phyloP scores from a whole-genome alignment of 1,140 invertebrate genomes.

The Eulimnadia texana region DNA sequence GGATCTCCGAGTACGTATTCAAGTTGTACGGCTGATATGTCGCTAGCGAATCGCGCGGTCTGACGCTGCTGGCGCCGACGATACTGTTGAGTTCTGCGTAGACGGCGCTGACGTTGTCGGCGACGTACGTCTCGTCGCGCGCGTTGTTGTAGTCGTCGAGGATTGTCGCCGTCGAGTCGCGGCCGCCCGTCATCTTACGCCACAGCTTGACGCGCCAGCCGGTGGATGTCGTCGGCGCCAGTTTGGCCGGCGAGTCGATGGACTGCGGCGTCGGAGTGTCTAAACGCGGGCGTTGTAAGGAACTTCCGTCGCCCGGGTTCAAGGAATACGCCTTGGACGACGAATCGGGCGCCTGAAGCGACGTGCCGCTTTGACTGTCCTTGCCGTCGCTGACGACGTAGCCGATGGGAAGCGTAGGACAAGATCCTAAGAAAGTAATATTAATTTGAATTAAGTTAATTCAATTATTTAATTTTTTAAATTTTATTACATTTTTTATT shows the following conservation, averaged over 20 bases:
- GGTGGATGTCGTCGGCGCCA: not conserved
- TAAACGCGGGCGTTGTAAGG: not conserved
- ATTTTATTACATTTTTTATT: too few relatives aligned
- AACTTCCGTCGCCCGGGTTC: not conserved
- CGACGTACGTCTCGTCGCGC: constrained; percentile 13
- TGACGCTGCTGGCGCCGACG: constrained; percentile 9
- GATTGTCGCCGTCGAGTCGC: not conserved
- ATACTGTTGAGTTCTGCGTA: constrained; percentile 24
- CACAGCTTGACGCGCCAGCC: constrained; percentile 13
- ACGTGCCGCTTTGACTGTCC: not conserved
- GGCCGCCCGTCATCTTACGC: constrained; percentile 7
- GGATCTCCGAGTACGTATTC: constrained; percentile 26
- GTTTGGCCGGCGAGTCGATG: not conserved
- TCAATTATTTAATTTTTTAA: not conserved
- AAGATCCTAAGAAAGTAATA: constrained; percentile 7
- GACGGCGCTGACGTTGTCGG: constrained; percentile 22
- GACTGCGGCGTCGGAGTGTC: constrained; percentile 3
- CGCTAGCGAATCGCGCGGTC: constrained; percentile 6
- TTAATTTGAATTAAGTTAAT: not conserved
- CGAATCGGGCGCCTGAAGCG: not conserved
- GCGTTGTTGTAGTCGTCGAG: constrained; percentile 22
- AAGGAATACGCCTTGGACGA: not conserved
- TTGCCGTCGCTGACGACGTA: constrained; percentile 14
- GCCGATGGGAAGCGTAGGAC: constrained; percentile 10
- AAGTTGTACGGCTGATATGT: constrained; percentile 17